Conservation (phyloP, 1,140 invertebrate species). For the Drosophila littoralis region DNA sequence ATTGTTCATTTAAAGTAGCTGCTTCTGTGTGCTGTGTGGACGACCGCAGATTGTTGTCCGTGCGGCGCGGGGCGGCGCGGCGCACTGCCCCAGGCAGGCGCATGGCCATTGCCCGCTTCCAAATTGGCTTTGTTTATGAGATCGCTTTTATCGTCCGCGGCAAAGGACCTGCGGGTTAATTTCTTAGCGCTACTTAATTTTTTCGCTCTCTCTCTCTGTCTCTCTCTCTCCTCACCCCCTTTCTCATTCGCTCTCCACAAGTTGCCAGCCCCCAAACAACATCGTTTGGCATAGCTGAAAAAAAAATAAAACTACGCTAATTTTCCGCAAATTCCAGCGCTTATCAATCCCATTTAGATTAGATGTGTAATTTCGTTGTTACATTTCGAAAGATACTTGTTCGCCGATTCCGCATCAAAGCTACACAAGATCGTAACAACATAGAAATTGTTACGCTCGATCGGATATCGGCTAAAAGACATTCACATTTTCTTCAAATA, state of each 20-base stretch:
- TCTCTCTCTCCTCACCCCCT: not conserved
- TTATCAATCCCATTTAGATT: conserved; percentile 48
- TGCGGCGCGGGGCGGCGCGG: not conserved
- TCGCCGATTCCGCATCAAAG: not conserved
- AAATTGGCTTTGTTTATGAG: conserved; percentile 82
- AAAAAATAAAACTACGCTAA: conserved; percentile 11
- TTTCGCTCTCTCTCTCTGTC: not conserved
- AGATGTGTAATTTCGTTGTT: conserved; percentile 8
- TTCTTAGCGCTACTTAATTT: conserved; percentile 77
- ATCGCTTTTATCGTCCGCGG: conserved; percentile 64
- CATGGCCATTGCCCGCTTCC: conserved; percentile 47
- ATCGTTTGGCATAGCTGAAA: not conserved
- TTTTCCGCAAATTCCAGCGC: conserved; percentile 37
- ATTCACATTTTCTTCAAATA: conserved; percentile 44
- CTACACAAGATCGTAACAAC: conserved; percentile 8
- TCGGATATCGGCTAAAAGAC: conserved; percentile 27
- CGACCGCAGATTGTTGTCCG: conserved; percentile 22
- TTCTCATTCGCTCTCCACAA: not conserved
- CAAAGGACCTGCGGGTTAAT: conserved; percentile 77
- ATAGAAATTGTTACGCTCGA: conserved; percentile 27
- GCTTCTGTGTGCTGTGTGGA: conserved; percentile 68
- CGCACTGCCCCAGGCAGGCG: conserved; percentile 7
- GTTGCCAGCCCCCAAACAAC: not conserved
- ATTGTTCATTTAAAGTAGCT: conserved; percentile 84
- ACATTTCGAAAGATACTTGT: not conserved